A percentile compares a stretch with the other conserved stretches of the same genome.
Conservation (phyloP, 1,140 invertebrate species). For the Cotesia vestalis region DNA sequence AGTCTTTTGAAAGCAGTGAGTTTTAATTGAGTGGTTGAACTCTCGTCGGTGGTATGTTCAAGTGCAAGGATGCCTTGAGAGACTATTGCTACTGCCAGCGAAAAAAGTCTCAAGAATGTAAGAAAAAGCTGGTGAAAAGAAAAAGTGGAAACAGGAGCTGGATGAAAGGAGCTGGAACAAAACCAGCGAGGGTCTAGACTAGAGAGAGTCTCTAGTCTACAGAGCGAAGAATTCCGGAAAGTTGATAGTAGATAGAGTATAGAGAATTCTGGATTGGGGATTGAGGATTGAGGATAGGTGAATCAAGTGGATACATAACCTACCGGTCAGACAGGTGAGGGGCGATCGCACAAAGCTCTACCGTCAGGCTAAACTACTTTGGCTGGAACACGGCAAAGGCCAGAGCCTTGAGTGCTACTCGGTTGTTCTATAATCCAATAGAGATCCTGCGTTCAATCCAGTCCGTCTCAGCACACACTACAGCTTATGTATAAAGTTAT, state of each 20-base stretch:
- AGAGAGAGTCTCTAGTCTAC: background rate
- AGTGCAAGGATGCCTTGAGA: slow-evolving; percentile 20
- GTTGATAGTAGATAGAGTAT: background rate
- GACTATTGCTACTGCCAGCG: background rate
- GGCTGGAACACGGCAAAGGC: slow-evolving; percentile 42
- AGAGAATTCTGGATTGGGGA: background rate
- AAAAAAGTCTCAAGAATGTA: background rate
- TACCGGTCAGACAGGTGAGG: slow-evolving; percentile 53
- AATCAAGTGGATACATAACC: slow-evolving; percentile 46
- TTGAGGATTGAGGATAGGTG: background rate
- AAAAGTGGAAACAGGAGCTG: background rate
- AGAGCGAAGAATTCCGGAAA: background rate
- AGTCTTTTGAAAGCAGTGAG: slow-evolving; percentile 7
- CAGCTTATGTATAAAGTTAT: too few species aligned
- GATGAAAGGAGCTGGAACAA: background rate
- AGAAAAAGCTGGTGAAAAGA: background rate
- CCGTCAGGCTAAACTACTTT: slow-evolving; percentile 56
- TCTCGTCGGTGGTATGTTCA: slow-evolving; percentile 22
- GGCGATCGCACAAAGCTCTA: slow-evolving; percentile 49
- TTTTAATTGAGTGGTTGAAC: slow-evolving; percentile 29
- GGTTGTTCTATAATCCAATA: slow-evolving; percentile 57
- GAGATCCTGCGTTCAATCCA: slow-evolving; percentile 46
- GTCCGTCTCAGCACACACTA: background rate
- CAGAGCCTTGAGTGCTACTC: slow-evolving; percentile 53
- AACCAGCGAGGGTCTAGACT: background rate